These are phyloP conservation scores for Hyperoplus immaculatus DNA, from an alignment of 2,797 vertebrate species.

Conservation along the genomic window DNA sequence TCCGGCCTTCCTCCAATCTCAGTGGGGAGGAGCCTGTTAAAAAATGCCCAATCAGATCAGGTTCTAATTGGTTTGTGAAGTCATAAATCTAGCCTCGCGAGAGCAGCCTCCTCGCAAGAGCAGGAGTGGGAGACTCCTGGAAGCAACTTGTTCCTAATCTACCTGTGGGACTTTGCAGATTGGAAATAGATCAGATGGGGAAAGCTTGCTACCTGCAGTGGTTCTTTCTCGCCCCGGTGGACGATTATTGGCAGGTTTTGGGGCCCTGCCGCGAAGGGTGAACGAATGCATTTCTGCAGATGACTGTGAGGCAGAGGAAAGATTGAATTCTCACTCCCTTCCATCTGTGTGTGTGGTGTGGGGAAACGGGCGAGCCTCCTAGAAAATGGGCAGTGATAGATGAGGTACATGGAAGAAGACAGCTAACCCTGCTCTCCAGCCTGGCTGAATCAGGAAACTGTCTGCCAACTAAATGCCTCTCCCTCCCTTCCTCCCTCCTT, in stretches of 20 bases:
- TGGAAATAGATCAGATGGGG: constrained; percentile 75
- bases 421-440: constrained; percentile 82
- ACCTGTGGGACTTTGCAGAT: constrained; percentile 76
- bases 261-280: constrained; percentile 70
- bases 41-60: no score
- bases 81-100: no score
- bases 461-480: constrained; percentile 81
- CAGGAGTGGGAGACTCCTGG: no score
- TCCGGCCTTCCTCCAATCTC: no score
- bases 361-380: constrained; percentile 71
- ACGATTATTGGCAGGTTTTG: constrained; percentile 78
- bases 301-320: constrained; percentile 82
- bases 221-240: constrained; percentile 66
- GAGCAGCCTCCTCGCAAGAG: no score
- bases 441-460: constrained; percentile 86
- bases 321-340: constrained; percentile 82
- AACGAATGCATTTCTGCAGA: constrained; percentile 82
- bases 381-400: constrained; percentile 87
- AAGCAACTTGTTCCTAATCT: constrained; percentile 68
- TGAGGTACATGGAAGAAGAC: constrained; percentile 85
- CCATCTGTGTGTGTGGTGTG: constrained; percentile 50
- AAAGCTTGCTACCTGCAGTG: constrained; percentile 71
- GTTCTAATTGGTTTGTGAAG: no score
- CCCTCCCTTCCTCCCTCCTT: constrained; percentile 46
- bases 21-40: no score